Evolutionary conservation across 2,797 vertebrate genomes (phyloP).

Genomic region (Chelonia mydas): DNA sequence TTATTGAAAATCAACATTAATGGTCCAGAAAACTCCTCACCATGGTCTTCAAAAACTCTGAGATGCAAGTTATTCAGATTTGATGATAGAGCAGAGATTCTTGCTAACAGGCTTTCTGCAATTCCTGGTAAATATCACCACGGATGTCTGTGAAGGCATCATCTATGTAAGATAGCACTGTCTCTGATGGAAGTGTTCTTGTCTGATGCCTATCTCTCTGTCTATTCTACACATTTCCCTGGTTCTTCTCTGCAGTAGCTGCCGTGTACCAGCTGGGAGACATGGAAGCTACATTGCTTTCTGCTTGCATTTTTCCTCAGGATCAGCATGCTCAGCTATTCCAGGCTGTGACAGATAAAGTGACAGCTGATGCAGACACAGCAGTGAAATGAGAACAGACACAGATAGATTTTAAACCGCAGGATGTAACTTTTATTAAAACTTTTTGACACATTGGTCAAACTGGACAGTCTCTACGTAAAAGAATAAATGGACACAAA

Average conservation of each 20-base stretch:
- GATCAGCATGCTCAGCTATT: neutral
- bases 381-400: neutral
- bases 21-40: neutral
- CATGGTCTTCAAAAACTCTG: neutral
- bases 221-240: neutral
- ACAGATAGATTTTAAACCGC: no score
- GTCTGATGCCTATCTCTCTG: neutral
- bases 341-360: neutral
- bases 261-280: neutral
- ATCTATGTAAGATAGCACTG: no score
- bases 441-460: no score
- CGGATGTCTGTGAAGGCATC: no score
- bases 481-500: no score
- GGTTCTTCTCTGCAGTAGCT: neutral
- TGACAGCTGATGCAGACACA: neutral
- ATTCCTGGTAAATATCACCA: neutral
- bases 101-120: neutral
- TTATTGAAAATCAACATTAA: neutral
- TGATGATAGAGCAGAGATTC: neutral
- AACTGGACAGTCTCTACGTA: no score
- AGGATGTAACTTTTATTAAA: no score
- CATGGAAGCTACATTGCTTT: neutral
- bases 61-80: neutral
- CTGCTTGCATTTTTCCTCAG: fast-evolving
- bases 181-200: neutral